Percentiles rank a stretch among this genome's conserved stretches.
These are phyloP conservation scores for Ophraella communa DNA, from an alignment of 2,888 invertebrate species.

Conservation along the genomic window DNA sequence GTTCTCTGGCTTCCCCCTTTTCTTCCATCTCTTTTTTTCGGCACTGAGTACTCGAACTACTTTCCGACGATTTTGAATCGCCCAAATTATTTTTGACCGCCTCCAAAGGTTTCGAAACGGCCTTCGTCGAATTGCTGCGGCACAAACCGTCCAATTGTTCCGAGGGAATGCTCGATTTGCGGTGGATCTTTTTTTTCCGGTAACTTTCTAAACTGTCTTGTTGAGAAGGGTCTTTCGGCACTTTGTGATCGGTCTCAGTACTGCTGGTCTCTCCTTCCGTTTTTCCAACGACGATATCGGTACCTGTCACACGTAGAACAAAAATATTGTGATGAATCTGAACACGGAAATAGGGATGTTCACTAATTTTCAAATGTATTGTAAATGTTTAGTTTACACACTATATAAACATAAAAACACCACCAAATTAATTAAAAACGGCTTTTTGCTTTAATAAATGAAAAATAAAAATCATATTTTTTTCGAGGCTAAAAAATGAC, in stretches of 20 bases:
- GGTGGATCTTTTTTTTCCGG: slow-evolving; percentile 33
- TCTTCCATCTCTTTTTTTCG: slow-evolving; percentile 22
- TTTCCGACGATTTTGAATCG: slow-evolving; percentile 53
- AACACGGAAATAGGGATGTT: no score
- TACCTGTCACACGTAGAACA: neutral
- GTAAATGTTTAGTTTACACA: no score
- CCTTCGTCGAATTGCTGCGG: slow-evolving; percentile 48
- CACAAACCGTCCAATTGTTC: slow-evolving; percentile 46
- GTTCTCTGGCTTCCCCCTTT: slow-evolving; percentile 34
- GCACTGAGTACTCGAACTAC: slow-evolving; percentile 48
- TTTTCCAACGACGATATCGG: slow-evolving; percentile 1
- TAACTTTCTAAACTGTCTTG: slow-evolving; percentile 36
- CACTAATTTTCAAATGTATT: no score
- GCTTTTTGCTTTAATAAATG: no score
- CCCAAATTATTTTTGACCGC: slow-evolving; percentile 42
- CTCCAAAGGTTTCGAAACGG: slow-evolving; percentile 46
- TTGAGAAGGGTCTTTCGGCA: slow-evolving; percentile 28
- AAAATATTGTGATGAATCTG: no score
- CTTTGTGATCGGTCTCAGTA: slow-evolving; percentile 44
- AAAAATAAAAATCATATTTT: no score
- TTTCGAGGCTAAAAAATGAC: no score
- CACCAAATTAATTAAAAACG: no score
- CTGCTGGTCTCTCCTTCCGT: slow-evolving; percentile 46
- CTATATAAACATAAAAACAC: no score
- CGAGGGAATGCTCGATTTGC: slow-evolving; percentile 42